Evolutionary conservation across 2,888 invertebrate species (phyloP).

Genomic region (Leptinotarsa rubiginosa): DNA sequence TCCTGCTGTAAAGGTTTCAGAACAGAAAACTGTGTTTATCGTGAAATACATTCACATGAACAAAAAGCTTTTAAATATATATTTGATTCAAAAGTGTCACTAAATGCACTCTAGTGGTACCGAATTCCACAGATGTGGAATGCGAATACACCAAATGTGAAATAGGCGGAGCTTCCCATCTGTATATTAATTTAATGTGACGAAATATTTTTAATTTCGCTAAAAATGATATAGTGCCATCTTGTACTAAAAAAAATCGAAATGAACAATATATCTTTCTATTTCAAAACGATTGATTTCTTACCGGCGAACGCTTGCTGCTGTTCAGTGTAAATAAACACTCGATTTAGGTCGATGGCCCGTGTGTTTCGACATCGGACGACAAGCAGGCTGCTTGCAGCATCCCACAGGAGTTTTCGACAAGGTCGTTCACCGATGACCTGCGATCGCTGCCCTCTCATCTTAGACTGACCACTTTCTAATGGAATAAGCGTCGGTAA

Average conservation of each 20-base stretch:
- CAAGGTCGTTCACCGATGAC: slow-evolving; percentile 45
- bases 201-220: too few species aligned
- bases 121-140: too few species aligned
- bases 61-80: too few species aligned
- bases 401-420: slow-evolving; percentile 37
- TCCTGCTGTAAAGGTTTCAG: too few species aligned
- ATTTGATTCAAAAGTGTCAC: too few species aligned
- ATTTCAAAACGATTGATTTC: background rate
- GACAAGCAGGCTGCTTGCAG: slow-evolving; percentile 26
- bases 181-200: too few species aligned
- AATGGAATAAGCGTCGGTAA: background rate
- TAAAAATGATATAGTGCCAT: background rate
- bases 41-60: too few species aligned
- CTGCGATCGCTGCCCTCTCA: slow-evolving; percentile 27
- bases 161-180: too few species aligned
- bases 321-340: slow-evolving; percentile 29
- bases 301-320: background rate
- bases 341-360: slow-evolving; percentile 50
- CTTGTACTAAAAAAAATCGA: background rate
- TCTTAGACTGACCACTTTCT: slow-evolving; percentile 28
- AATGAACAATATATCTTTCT: slow-evolving; percentile 18
- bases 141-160: too few species aligned
- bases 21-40: too few species aligned
- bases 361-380: slow-evolving; percentile 30
- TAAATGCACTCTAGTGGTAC: too few species aligned